These are phyloP conservation scores for Drosophila barbarae DNA, from an alignment of 2,888 invertebrate species.

Conservation along the genomic window DNA sequence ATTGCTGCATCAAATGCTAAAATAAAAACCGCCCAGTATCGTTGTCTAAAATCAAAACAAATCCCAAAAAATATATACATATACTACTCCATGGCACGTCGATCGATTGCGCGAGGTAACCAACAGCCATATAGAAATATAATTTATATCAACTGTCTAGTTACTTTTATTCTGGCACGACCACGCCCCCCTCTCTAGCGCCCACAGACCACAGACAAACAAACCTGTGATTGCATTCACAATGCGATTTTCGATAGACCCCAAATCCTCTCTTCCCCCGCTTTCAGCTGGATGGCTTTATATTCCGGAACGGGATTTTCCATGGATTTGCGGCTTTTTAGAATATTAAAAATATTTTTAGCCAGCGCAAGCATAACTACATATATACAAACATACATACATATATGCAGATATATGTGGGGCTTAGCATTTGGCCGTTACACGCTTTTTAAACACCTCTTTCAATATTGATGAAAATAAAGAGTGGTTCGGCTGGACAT, in stretches of 20 bases:
- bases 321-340: conserved; percentile 68
- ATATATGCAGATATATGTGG: conserved; percentile 23
- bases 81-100: conserved; percentile 19
- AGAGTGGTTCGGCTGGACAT: conserved; percentile 39
- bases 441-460: conserved; percentile 67
- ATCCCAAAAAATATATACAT: conserved; percentile 33
- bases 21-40: conserved; percentile 57
- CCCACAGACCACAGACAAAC: conserved; percentile 41
- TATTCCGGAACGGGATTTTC: conserved; percentile 51
- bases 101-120: conserved; percentile 43
- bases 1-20: conserved; percentile 62
- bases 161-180: conserved; percentile 50
- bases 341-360: conserved; percentile 65
- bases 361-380: conserved; percentile 14
- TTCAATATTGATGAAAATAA: conserved; percentile 70
- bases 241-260: conserved; percentile 46
- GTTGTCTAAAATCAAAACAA: conserved; percentile 63
- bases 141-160: conserved; percentile 64
- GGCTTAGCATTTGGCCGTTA: conserved; percentile 55
- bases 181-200: conserved; percentile 2
- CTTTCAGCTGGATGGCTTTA: conserved; percentile 34
- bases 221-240: conserved; percentile 58
- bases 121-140: conserved; percentile 58
- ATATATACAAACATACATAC: not conserved
- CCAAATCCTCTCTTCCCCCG: conserved; percentile 9